Conservation (phyloP, 2,888 invertebrate species). For the Callyntrura sp. region DNA sequence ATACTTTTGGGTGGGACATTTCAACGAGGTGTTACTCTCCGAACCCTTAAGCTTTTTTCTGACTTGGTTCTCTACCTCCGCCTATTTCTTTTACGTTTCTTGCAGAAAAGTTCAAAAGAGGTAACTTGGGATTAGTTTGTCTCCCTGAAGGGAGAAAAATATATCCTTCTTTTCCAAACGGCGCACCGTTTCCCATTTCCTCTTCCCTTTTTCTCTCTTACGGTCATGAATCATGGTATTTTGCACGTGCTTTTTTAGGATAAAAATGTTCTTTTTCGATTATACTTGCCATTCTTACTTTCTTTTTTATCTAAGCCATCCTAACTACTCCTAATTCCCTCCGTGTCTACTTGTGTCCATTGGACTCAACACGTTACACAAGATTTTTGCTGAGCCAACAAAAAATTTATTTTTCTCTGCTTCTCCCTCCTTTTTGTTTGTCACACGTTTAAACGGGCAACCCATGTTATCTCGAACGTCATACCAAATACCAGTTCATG, state of each 20-base stretch:
- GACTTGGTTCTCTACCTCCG: not conserved
- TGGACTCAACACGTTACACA: not conserved
- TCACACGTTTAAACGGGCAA: not conserved
- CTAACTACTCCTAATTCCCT: not conserved
- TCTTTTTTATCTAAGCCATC: not conserved
- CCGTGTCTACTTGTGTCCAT: not conserved
- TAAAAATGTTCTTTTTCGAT: conserved; percentile 3
- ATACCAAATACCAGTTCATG: not conserved
- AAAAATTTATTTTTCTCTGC: conserved; percentile 8
- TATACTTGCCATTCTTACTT: not conserved
- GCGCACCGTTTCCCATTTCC: not conserved
- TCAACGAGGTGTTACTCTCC: too few species aligned
- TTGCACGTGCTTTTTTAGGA: conserved; percentile 31
- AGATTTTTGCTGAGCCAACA: conserved; percentile 32
- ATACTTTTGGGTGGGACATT: too few species aligned
- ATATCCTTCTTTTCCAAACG: not conserved
- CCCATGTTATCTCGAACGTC: not conserved
- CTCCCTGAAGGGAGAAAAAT: not conserved
- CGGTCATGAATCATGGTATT: conserved; percentile 36
- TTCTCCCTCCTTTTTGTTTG: not conserved
- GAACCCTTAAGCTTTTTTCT: not conserved
- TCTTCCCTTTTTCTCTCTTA: conserved; percentile 11
- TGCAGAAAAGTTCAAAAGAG: not conserved
- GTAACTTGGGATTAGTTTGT: conserved; percentile 35
- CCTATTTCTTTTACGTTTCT: not conserved